A percentile compares a stretch with the other conserved stretches of the same genome.
phyloP scores from a whole-genome alignment of 2,888 invertebrate species.

The Rhingia rostrata region DNA sequence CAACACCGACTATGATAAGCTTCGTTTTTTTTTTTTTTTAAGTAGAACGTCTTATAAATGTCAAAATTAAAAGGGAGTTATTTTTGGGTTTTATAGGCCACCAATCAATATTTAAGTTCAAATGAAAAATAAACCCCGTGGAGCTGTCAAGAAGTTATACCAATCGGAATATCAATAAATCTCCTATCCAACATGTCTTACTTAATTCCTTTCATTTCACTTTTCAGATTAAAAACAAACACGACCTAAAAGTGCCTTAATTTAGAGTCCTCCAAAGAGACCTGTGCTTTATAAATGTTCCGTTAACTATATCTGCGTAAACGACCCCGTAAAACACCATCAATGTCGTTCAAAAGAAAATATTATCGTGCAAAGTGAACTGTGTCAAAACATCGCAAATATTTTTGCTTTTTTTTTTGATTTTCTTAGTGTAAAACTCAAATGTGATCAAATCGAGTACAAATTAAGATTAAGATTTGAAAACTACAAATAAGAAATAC shows the following conservation, averaged over 20 bases:
- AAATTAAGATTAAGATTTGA: constrained; percentile 56
- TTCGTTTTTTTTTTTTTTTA: no score
- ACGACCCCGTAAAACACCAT: constrained; percentile 53
- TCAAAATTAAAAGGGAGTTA: no score
- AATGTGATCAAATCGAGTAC: constrained; percentile 63
- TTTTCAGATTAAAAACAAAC: constrained; percentile 54
- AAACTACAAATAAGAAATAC: constrained; percentile 9
- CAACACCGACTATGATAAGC: no score
- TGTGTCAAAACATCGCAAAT: constrained; percentile 21
- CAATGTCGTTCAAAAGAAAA: constrained; percentile 81
- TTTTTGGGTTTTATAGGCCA: background rate
- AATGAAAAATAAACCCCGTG: background rate
- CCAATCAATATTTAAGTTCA: background rate
- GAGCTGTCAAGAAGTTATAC: constrained; percentile 46
- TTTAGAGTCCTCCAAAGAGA: background rate
- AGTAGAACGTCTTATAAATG: no score
- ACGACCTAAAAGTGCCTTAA: constrained; percentile 29
- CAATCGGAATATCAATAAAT: constrained; percentile 1
- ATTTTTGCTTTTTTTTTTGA: background rate
- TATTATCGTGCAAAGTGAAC: constrained; percentile 75
- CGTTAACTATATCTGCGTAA: constrained; percentile 10
- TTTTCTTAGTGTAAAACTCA: constrained; percentile 18
- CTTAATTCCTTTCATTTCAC: constrained; percentile 40
- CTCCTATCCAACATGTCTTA: constrained; percentile 1
- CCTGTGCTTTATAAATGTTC: constrained; percentile 2